Evolutionary conservation across 1,140 invertebrate genomes (phyloP), one percentile per base, ranked within the genome.

Genomic region (Akabosia matsudoensis): DNA sequence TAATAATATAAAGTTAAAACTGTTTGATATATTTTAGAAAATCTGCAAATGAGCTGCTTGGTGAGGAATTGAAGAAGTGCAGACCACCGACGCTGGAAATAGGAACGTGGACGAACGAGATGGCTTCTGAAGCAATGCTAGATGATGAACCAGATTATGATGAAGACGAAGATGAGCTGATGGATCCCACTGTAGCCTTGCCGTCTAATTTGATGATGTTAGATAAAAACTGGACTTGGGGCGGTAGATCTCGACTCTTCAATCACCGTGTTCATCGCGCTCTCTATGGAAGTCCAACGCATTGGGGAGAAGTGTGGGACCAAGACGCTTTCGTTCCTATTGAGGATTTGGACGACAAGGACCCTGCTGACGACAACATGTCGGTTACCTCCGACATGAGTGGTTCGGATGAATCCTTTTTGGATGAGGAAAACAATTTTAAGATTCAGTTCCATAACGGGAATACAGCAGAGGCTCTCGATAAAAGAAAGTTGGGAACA

Each of bases 21-120:
- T 33, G 16, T 74, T 67, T 76, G 16, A n/a, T n/a, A n/a, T n/a
- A n/a, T n/a, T n/a, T n/a, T 33, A 79, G 80, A 79, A 87, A 86
- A 74, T 87, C 85, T 0, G 83, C 85, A 1, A 87, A 86, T 74
- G 86, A 88, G 73, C 85, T 87, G 76, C 77, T 87, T 26, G 86
- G 84, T 78, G 80, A 82, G 64, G 79, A 82, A 78, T 87, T 79
- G 83, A 88, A 84, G 84, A 86, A 30, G 85, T 85, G 67, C 85
- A 88, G 74, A 86, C 83, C 82, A 71, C 78, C 81, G 37, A 82
- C 82, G 81, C 88, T 93, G 81, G 92, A 94, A 84, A 94, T 96
- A 74, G 93, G 93, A n/a, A 95, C 91, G 0, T 96, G 93, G 93
- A 92, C 91, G 0, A 96, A 95, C 84, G 92, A 95, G 24, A 94